Base-by-base conservation (phyloP, 2,113 vertebrate genomes). In the Craseonycteris thonglongyai region DNA sequence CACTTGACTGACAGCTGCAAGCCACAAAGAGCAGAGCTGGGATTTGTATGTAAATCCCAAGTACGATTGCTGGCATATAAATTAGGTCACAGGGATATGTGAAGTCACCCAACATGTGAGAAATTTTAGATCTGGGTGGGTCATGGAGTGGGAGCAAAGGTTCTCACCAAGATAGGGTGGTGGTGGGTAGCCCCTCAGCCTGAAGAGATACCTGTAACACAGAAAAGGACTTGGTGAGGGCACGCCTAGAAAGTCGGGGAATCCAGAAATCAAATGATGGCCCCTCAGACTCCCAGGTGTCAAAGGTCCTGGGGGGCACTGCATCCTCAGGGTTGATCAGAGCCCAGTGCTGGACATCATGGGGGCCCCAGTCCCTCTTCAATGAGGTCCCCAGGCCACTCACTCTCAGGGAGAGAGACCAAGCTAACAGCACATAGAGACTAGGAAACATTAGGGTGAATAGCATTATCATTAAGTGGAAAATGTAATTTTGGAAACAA, bases 281-380 rank as follows among this genome's bases (percentile, higher is more conserved):
- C 74, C n/a, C 96, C 93, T 97, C 97, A 97, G 96, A 91, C 15
- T 91, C 93, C 94, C 95, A 94, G 89, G 88, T 96, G 95, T 97
- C 96, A 97, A 96, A 97, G 88, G 65, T 90, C 93, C 92, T 92
- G 81, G 87, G 90, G 92, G 42, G 96, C 97, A 97, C 66, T 45
- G 91, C 80, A 40, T 98, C 96, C n/a, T 93, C 96, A 98, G 5
- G 38, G 15, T 45, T 59, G 51, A 72, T 98, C 75, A 1, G 97
- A 96, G 98, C 97, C 98, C 97, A 98, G 98, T 97, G 97, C 98
- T 96, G 14, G 72, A 88, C 97, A 97, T 97, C 97, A 96, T 1
- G 33, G 95, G 97, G 78, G 79, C 54, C 91, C 13, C 0, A 8
- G 74, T 9, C 38, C 59, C 51, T 47, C 13, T 49, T 26, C 38